phyloP scores from a whole-genome alignment of 2,797 vertebrate species.

The Arnoldichthys spilopterus region DNA sequence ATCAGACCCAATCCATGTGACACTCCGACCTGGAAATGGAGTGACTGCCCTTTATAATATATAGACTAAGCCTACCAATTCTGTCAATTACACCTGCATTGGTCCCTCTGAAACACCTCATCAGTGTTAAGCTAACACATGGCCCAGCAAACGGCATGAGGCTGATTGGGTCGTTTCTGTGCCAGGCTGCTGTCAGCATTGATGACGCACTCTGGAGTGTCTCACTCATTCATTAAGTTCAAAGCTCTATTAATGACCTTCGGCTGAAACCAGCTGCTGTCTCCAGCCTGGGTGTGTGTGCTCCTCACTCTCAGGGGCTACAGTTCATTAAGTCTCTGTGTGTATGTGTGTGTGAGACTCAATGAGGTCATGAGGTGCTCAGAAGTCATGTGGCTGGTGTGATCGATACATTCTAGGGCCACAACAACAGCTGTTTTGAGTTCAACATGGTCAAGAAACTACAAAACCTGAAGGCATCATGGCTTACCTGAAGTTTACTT shows the following conservation, averaged over 20 bases:
- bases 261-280: conserved; percentile 13
- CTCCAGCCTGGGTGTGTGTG: conserved; percentile 2
- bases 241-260: conserved; percentile 37
- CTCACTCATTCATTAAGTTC: conserved; percentile 34
- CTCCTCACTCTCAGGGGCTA: neutral
- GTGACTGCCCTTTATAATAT: neutral
- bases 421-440: neutral
- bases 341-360: conserved; percentile 8
- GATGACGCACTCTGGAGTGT: conserved; percentile 28
- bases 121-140: conserved; percentile 19
- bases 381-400: neutral
- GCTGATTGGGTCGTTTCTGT: conserved; percentile 13
- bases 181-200: conserved; percentile 33
- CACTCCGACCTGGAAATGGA: neutral
- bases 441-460: neutral
- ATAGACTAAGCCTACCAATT: conserved; percentile 5
- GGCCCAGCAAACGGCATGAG: conserved; percentile 2
- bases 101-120: neutral
- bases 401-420: neutral
- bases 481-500: too few species aligned
- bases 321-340: neutral
- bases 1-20: neutral
- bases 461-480: neutral
- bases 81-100: conserved; percentile 5
- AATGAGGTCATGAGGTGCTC: neutral